Evolutionary conservation across 2,113 vertebrate genomes (phyloP).

Genomic region (Phaethornis superciliosus): DNA sequence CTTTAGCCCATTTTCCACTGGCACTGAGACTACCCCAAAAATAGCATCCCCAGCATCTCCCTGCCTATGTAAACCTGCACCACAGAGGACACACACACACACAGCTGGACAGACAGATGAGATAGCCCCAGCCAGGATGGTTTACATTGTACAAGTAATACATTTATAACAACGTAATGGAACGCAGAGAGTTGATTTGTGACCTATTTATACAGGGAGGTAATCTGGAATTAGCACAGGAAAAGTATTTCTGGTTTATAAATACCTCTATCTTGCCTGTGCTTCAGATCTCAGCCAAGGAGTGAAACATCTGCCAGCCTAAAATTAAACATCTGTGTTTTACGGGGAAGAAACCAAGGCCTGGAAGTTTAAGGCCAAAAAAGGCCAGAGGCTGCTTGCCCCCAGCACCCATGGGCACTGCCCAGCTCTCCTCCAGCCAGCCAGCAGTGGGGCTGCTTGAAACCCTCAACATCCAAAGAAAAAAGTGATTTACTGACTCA

Average conservation of each 20-base stretch:
- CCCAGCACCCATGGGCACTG: accelerated
- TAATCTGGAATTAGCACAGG: constrained; percentile 70
- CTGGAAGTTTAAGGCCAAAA: constrained; percentile 55
- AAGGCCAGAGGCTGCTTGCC: constrained; percentile 35
- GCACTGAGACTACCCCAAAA: constrained; percentile 1
- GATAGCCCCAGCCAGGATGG: background rate
- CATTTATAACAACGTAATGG: constrained; percentile 1
- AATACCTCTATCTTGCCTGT: constrained; percentile 71
- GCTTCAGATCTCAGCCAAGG: constrained; percentile 63
- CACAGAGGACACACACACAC: background rate
- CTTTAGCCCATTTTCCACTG: constrained; percentile 7
- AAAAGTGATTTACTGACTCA: accelerated
- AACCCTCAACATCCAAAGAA: background rate
- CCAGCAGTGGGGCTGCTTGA: background rate
- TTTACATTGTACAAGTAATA: constrained; percentile 24
- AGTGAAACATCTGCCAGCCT: constrained; percentile 77
- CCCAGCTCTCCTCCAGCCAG: background rate
- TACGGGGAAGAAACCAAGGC: background rate
- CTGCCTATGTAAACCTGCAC: background rate
- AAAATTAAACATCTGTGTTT: constrained; percentile 74
- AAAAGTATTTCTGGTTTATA: constrained; percentile 72
- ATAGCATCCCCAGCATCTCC: constrained; percentile 5
- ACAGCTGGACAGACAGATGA: background rate
- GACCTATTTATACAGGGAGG: constrained; percentile 66
- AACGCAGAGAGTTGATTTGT: constrained; percentile 49